These are phyloP conservation scores for Drosophila nasuta DNA, from an alignment of 1,140 invertebrate species.

Conservation along the genomic window DNA sequence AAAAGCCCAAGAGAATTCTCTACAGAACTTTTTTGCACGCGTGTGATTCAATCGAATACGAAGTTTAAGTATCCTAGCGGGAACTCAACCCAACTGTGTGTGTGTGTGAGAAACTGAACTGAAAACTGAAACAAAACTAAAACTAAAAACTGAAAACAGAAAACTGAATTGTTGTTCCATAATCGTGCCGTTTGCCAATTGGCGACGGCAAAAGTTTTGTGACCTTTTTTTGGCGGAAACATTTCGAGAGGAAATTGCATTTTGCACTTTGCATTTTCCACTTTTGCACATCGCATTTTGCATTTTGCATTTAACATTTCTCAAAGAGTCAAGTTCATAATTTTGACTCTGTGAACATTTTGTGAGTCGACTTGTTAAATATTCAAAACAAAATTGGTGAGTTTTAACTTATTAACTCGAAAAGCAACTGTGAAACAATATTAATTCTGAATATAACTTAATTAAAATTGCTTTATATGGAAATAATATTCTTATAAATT, in stretches of 20 bases:
- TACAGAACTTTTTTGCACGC: conserved; percentile 34
- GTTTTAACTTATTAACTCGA: background rate
- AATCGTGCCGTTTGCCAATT: conserved; percentile 37
- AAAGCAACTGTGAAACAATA: background rate
- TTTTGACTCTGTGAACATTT: background rate
- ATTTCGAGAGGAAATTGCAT: conserved; percentile 41
- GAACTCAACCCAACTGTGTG: conserved; percentile 2
- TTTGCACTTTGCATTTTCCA: conserved; percentile 28
- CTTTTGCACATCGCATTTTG: conserved; percentile 19
- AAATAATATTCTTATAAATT: too few species aligned
- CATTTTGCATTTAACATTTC: conserved; percentile 27
- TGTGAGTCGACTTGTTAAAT: background rate
- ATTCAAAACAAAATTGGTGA: conserved; percentile 21
- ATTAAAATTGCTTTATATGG: too few species aligned
- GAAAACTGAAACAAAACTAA: conserved; percentile 17
- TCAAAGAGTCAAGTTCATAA: background rate
- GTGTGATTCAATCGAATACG: conserved; percentile 8
- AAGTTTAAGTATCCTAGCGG: conserved; percentile 32
- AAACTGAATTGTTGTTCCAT: conserved; percentile 13
- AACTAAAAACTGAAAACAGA: conserved; percentile 15
- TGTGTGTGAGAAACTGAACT: conserved; percentile 27
- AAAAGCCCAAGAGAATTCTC: conserved; percentile 18
- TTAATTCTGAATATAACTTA: background rate
- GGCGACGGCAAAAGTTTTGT: conserved; percentile 59
- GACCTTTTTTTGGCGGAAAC: conserved; percentile 43